A percentile compares a stretch with the other conserved stretches of the same genome.
phyloP scores from a whole-genome alignment of 2,797 vertebrate genomes.

The Notolepis coatsorum region DNA sequence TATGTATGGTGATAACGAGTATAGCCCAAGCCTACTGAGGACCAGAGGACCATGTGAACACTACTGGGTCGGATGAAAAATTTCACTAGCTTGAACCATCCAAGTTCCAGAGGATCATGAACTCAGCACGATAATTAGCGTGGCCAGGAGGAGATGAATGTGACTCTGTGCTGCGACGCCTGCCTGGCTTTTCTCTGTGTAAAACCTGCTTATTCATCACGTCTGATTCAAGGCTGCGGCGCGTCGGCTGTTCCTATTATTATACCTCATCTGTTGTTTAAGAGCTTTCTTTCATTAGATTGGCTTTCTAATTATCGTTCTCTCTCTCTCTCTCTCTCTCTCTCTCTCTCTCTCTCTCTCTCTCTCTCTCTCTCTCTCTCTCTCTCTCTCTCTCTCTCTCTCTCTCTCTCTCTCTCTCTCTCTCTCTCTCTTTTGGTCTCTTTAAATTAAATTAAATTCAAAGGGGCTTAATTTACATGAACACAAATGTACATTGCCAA shows the following conservation, averaged over 20 bases:
- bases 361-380: too few species aligned
- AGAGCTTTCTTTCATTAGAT: constrained; percentile 76
- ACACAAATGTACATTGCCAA: too few species aligned
- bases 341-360: too few species aligned
- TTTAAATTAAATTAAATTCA: too few species aligned
- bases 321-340: constrained; percentile 63
- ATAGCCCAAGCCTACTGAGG: too few species aligned
- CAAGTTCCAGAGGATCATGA: background rate
- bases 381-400: constrained; percentile 63
- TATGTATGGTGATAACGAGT: too few species aligned
- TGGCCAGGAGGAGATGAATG: constrained; percentile 43
- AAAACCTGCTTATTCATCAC: constrained; percentile 59
- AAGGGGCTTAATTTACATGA: too few species aligned
- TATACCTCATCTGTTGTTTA: constrained; percentile 71
- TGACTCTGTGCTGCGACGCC: constrained; percentile 47
- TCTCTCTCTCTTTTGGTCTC: too few species aligned
- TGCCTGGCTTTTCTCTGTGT: constrained; percentile 27
- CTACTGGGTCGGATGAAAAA: too few species aligned
- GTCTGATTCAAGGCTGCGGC: constrained; percentile 60
- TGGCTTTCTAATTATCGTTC: constrained; percentile 77
- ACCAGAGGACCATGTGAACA: too few species aligned
- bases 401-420: too few species aligned
- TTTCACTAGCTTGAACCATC: too few species aligned
- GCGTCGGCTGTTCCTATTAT: constrained; percentile 68
- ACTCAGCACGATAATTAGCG: constrained; percentile 40